Conservation (phyloP, 1,140 invertebrate genomes). For the Carcinoscorpius rotundicauda region DNA sequence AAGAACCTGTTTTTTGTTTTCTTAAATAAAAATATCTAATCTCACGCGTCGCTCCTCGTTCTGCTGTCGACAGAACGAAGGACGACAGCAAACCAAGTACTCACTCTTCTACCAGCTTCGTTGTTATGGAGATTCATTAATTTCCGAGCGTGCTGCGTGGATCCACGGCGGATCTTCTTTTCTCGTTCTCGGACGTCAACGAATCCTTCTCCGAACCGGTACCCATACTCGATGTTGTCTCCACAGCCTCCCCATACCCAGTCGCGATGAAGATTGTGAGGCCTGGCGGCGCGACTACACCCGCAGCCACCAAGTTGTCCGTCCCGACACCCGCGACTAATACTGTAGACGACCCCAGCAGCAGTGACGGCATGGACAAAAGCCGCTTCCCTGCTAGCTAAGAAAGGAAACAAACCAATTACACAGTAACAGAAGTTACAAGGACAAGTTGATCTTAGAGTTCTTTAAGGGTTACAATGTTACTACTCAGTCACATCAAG, state of each 20-base stretch:
- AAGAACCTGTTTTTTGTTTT: no score
- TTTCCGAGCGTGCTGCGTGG: slow-evolving; percentile 57
- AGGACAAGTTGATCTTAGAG: no score
- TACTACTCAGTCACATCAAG: no score
- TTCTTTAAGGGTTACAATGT: no score
- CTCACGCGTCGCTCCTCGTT: no score
- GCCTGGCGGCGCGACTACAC: slow-evolving; percentile 47
- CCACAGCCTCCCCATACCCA: no score
- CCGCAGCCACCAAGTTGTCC: slow-evolving; percentile 74
- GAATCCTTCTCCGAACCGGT: slow-evolving; percentile 57
- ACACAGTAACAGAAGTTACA: background rate
- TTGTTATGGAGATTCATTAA: slow-evolving; percentile 90
- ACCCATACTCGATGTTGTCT: no score
- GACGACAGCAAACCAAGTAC: slow-evolving; percentile 25
- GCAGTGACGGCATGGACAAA: slow-evolving; percentile 78
- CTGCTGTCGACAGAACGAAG: background rate
- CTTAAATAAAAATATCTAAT: no score
- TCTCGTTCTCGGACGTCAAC: slow-evolving; percentile 70
- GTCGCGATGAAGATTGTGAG: slow-evolving; percentile 31
- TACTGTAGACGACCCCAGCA: slow-evolving; percentile 71
- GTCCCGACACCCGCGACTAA: slow-evolving; percentile 75
- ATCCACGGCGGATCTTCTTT: slow-evolving; percentile 49
- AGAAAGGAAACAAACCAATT: slow-evolving; percentile 32
- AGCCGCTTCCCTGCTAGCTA: slow-evolving; percentile 77
- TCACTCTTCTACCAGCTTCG: slow-evolving; percentile 71